A percentile compares a stretch with the other conserved stretches of the same genome.
These are phyloP conservation scores for Panzeria rudis DNA, from an alignment of 2,888 invertebrate genomes.

Conservation along the genomic window DNA sequence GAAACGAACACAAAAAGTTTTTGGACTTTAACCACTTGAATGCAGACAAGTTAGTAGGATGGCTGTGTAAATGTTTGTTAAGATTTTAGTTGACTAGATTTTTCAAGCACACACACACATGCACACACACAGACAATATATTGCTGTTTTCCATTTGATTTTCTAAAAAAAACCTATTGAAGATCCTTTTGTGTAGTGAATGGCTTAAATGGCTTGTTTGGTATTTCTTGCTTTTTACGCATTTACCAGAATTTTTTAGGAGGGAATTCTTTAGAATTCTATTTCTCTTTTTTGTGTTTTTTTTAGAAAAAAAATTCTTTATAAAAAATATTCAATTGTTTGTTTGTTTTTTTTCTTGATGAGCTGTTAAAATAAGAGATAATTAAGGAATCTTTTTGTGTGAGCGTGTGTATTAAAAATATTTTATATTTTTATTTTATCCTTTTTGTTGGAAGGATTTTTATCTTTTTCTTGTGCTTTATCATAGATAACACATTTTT, in stretches of 20 bases:
- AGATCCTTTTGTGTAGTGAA: slow-evolving; percentile 26
- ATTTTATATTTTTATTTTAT: not conserved
- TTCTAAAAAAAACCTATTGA: not conserved
- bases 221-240: not conserved
- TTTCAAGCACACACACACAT: not conserved
- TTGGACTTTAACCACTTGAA: not conserved
- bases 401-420: not conserved
- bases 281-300: not conserved
- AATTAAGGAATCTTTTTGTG: not conserved
- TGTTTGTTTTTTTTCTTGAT: slow-evolving; percentile 40
- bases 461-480: not conserved
- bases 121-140: not conserved
- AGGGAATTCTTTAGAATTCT: not conserved
- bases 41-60: not conserved
- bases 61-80: not conserved
- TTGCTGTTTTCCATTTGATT: not conserved
- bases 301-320: not conserved
- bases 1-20: not conserved
- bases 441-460: not conserved
- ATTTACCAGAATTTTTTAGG: not conserved
- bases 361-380: slow-evolving; percentile 36
- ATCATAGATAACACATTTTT: not conserved
- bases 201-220: slow-evolving; percentile 27
- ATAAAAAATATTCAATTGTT: slow-evolving; percentile 38
- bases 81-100: slow-evolving; percentile 2